Base-by-base conservation (phyloP, 2,113 vertebrate genomes). In the Sinocyclocheilus maitianheensis region DNA sequence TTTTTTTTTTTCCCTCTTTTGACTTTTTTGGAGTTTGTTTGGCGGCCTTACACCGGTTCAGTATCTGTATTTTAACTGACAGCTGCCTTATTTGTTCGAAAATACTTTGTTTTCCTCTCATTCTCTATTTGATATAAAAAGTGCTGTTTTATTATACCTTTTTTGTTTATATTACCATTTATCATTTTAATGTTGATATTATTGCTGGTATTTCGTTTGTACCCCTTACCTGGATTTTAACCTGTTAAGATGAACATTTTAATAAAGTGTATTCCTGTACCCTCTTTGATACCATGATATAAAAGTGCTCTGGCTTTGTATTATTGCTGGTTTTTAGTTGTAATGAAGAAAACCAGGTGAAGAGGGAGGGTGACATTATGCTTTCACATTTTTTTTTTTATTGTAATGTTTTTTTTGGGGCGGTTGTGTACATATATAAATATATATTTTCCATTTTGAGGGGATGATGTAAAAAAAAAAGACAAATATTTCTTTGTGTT, bases 1-100 rank as follows among this genome's bases (percentile, higher is more conserved):
- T n/a, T 2, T 3, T 9, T 26, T 26, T 26, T 26, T 26, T 1
- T 2, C 8, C 43, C 20, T 4, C 0, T 37, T 3, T 51, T 11
- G 26, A 7, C 55, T 43, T 58, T 69, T 51, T 62, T 77, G 20
- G 51, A n/a, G n/a, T 51, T 34, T 18, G 55, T 72, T 22, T 26
- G 14, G 24, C 16, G 40, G 67, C 65, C 71, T 79, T 79, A 53
- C 84, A 88, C 84, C 53, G 82, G 75, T 84, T 85, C 72, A 81
- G 62, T 81, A 78, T 86, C 77, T 94, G 91, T 94, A 94, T 94
- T 93, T 93, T 91, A 87, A 83, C 84, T 92, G 90, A 93, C 91
- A 88, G 88, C 92, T 89, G 90, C 91, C 91, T 93, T 87, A 81
- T 81, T 58, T 85, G 87, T 85, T 58, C 67, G 62, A 71, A 83